A percentile compares a stretch with the other conserved stretches of the same genome.
Conservation (phyloP, 2,888 invertebrate genomes). For the Himalopsyche anomala region DNA sequence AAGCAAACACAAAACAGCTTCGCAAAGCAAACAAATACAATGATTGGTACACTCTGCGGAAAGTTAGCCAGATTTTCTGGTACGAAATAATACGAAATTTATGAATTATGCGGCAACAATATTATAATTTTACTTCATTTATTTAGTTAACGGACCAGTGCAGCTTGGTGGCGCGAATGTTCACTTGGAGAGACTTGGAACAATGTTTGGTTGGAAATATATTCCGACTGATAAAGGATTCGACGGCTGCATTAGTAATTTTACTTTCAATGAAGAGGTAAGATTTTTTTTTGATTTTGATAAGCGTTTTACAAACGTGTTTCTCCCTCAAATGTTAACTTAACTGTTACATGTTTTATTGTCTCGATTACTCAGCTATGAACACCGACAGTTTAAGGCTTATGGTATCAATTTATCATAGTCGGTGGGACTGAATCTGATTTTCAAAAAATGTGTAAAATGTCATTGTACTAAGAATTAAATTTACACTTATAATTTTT, state of each 20-base stretch:
- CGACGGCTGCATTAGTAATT: slow-evolving; percentile 93
- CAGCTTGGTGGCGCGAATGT: slow-evolving; percentile 89
- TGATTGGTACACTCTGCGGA: not conserved
- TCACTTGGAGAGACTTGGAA: slow-evolving; percentile 80
- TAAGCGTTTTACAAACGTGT: too few species aligned
- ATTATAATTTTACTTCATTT: slow-evolving; percentile 57
- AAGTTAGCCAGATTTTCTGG: not conserved
- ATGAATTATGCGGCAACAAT: too few species aligned
- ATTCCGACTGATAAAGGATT: slow-evolving; percentile 85
- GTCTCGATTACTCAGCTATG: too few species aligned
- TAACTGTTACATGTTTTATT: too few species aligned
- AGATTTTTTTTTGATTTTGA: slow-evolving; percentile 67
- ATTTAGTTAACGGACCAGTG: slow-evolving; percentile 87
- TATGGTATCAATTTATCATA: too few species aligned
- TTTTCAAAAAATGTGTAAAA: too few species aligned
- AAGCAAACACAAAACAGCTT: too few species aligned
- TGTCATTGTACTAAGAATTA: not conserved
- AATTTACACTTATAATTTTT: slow-evolving; percentile 20
- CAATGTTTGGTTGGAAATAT: slow-evolving; percentile 82
- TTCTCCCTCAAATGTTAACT: too few species aligned
- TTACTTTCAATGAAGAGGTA: slow-evolving; percentile 88
- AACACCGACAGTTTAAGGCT: too few species aligned
- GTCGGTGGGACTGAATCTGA: too few species aligned
- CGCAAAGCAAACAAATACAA: not conserved
- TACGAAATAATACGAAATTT: too few species aligned